Base-by-base conservation (phyloP, 2,797 vertebrate genomes). In the Lacerta bilineata region DNA sequence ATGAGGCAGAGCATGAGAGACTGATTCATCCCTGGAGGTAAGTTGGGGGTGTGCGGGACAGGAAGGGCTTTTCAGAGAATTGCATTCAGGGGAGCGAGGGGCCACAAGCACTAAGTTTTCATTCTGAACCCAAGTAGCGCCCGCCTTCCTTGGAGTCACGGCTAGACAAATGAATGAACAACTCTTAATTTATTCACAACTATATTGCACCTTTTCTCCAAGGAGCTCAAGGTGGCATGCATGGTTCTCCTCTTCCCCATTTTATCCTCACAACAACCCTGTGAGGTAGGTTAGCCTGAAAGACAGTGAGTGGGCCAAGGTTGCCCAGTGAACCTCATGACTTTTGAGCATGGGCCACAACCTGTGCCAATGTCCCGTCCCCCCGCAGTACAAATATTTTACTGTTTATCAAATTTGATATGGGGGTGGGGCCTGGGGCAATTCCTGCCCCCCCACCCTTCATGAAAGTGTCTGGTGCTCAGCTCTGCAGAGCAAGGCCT, bases 1-100 rank as follows among this genome's bases (percentile, higher is more conserved):
- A 61, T 83, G 88, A 90, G 91, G 87, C 85, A 83, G 46, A 23
- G 80, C 66, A 76, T 5, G 68, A 8, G 80, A 83, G 72, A 75
- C 87, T 25, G 13, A 1, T 80, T 71, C 55, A 8, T 46, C 33
- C 29, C 55, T 64, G 4, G 36, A 83, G 64, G 83, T 64, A 87
- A 84, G 46, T 8, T 23, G 8, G 25, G 8, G 68, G 17, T 33
- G 76, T 6, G 5, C 39, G 36, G 72, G 78, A 8, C 41, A 76
- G 29, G 64, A 55, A 39, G 20, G 43, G 13, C 11, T 85, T 18
- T 20, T 41, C 33, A 6, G 33, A 55, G 61, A 15, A 4, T 7
- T 36, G 29, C 13, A 10, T 55, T 55, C 50, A 55, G 50, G 50
- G 50, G 13, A 4, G 50, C 13, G 50, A 55, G 50, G 50, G 1